These are phyloP conservation scores for Pogonophryne albipinna DNA, from an alignment of 2,797 vertebrate species.

Conservation along the genomic window DNA sequence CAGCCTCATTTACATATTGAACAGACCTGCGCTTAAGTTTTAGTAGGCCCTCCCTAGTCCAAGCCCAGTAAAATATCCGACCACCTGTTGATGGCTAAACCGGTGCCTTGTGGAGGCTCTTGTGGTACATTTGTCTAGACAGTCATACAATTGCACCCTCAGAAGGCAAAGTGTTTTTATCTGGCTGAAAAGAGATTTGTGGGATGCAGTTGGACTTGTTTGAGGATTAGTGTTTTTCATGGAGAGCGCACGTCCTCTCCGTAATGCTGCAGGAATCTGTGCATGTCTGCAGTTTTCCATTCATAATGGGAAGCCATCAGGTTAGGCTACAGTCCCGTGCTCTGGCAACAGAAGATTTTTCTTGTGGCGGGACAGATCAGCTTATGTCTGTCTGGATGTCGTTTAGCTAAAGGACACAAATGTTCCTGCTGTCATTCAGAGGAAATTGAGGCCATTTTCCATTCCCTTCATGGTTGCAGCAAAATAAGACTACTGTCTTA, in stretches of 20 bases:
- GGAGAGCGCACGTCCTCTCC: conserved; percentile 41
- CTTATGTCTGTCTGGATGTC: conserved; percentile 67
- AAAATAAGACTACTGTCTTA: conserved; percentile 55
- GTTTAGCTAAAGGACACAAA: conserved; percentile 62
- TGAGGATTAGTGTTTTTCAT: conserved; percentile 63
- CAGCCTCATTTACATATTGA: conserved; percentile 48
- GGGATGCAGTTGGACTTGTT: conserved; percentile 56
- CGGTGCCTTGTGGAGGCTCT: conserved; percentile 54
- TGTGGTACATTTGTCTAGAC: conserved; percentile 76
- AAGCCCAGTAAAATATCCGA: conserved; percentile 77
- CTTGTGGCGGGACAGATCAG: conserved; percentile 55
- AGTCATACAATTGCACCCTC: conserved; percentile 57
- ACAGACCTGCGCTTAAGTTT: conserved; percentile 69
- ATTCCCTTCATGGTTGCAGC: conserved; percentile 46
- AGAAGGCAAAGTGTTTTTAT: conserved; percentile 65
- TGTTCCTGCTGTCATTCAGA: conserved; percentile 64
- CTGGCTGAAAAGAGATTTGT: conserved; percentile 52
- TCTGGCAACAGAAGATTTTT: conserved; percentile 48
- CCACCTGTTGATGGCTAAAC: conserved; percentile 78
- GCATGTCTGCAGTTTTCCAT: conserved; percentile 47
- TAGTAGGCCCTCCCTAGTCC: conserved; percentile 55
- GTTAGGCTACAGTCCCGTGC: conserved; percentile 51
- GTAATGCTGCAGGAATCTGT: conserved; percentile 66
- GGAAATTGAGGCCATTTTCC: conserved; percentile 68
- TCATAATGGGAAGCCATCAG: conserved; percentile 56